Evolutionary conservation across 53 echinoderm and acorn worm species (phyloP), one percentile per base, ranked within the genome.

Genomic region (Holothuria leucospilota): DNA sequence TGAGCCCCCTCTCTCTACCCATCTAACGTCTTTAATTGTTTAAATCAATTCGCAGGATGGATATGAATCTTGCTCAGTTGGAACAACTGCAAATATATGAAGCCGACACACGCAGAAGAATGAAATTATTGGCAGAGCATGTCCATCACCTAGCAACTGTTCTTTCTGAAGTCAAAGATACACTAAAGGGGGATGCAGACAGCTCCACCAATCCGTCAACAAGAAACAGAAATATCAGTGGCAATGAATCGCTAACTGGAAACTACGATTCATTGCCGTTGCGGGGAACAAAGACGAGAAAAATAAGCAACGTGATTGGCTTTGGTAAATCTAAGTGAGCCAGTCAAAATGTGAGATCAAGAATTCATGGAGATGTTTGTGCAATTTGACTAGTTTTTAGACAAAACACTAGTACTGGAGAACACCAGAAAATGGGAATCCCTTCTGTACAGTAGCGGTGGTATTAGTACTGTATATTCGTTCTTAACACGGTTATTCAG

Each of bases 311-410:
- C 13, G 75, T 75, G 53, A 75, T 75, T n/a, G 75, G 75, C 24
- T 75, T 75, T 51, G 75, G 75, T 51, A 75, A 75, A 75, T 46
- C 75, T 26, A 75, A 75, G 28, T 75, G 75, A 75, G n/a, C 39
- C n/a, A n/a, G 41, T 71, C 39, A 56, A 1, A 56, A 56, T 4
- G 18, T 56, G 5, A 56, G 56, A 56, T 56, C 18, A 18, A 16
- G 56, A 56, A 56, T 18, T 18, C 18, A 56, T 7, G 8, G 18
- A 56, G 56, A 46, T 11, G 46, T 46, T 34, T 34, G 34, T 34
- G 34, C 3, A 34, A 46, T 5, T 46, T 46, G 8, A 11, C 11
- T 46, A 7, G 0, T 46, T 46, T 46, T 46, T 46, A 46, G 8
- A 9, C 11, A 46, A 8, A 46, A 11, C 11, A 46, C 11, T 11